A percentile compares a stretch with the other conserved stretches of the same genome.
Evolutionary conservation across 2,113 vertebrate species (phyloP).

Genomic region (Oceanites oceanicus): DNA sequence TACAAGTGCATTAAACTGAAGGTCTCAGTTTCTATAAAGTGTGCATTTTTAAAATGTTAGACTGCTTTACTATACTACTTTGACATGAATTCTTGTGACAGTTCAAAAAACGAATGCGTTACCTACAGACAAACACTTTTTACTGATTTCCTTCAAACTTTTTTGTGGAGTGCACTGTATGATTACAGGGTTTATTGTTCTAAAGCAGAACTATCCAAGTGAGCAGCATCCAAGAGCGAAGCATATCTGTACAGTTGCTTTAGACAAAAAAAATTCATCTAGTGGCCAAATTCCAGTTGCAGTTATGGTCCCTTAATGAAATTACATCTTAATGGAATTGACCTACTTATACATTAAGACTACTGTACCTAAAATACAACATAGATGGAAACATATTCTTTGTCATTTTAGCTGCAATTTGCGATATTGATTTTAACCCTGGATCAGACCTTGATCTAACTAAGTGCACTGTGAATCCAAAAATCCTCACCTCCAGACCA

Average conservation of each 20-base stretch:
- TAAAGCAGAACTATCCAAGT: background rate
- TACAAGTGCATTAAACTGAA: background rate
- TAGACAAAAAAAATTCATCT: background rate
- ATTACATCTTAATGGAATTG: conserved; percentile 61
- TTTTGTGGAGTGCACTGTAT: background rate
- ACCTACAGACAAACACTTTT: background rate
- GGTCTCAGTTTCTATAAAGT: background rate
- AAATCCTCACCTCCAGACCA: conserved; percentile 61
- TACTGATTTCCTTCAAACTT: background rate
- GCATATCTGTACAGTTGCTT: background rate
- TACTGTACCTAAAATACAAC: conserved; percentile 55
- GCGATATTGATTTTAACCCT: conserved; percentile 71
- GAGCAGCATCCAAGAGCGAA: background rate
- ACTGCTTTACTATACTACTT: background rate
- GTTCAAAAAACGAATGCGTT: background rate
- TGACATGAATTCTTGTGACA: background rate
- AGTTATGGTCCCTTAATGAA: conserved; percentile 51
- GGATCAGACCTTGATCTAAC: conserved; percentile 62
- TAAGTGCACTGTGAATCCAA: conserved; percentile 60
- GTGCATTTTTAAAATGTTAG: background rate
- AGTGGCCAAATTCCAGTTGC: conserved; percentile 14
- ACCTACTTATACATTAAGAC: conserved; percentile 60
- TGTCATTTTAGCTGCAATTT: conserved; percentile 69
- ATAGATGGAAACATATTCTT: conserved; percentile 58
- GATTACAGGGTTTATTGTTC: background rate